These are phyloP conservation scores for Axea sp. DNA, from an alignment of 2,888 invertebrate species.

Conservation along the genomic window DNA sequence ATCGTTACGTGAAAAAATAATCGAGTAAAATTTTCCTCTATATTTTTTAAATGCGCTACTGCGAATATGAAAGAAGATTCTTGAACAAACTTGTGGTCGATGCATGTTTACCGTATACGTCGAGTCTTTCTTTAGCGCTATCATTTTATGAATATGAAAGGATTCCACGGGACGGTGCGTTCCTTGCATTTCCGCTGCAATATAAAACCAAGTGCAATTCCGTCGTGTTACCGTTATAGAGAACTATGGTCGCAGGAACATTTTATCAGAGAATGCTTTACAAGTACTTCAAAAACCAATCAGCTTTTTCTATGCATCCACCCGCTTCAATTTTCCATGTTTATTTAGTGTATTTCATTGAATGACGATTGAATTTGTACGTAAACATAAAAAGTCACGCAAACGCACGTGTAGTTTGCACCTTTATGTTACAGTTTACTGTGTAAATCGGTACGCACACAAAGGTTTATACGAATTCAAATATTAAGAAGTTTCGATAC, in stretches of 20 bases:
- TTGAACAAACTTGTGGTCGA: conserved; percentile 5
- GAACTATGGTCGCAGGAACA: conserved; percentile 9
- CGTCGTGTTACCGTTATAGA: conserved; percentile 13
- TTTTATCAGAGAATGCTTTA: conserved; percentile 41
- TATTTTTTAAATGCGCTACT: not conserved
- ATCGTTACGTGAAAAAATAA: no score
- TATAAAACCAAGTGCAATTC: conserved; percentile 31
- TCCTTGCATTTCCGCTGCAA: conserved; percentile 35
- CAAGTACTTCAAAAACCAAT: conserved; percentile 56
- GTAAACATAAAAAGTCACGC: conserved; percentile 31
- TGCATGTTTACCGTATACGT: conserved; percentile 1
- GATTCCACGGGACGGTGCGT: conserved; percentile 29
- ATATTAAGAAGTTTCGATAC: conserved; percentile 26
- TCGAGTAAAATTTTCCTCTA: no score
- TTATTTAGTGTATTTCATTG: conserved; percentile 53
- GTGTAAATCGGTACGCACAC: conserved; percentile 7
- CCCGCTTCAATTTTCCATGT: conserved; percentile 40
- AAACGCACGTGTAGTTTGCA: conserved; percentile 3
- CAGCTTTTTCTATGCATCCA: conserved; percentile 41
- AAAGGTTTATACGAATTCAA: conserved; percentile 20
- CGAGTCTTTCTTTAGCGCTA: conserved; percentile 16
- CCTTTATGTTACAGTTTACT: conserved; percentile 35
- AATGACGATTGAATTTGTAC: conserved; percentile 35
- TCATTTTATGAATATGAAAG: conserved; percentile 49
- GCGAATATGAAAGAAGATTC: not conserved